Evolutionary conservation across 1,140 invertebrate species (phyloP).

Genomic region (Trichoplusia ni): DNA sequence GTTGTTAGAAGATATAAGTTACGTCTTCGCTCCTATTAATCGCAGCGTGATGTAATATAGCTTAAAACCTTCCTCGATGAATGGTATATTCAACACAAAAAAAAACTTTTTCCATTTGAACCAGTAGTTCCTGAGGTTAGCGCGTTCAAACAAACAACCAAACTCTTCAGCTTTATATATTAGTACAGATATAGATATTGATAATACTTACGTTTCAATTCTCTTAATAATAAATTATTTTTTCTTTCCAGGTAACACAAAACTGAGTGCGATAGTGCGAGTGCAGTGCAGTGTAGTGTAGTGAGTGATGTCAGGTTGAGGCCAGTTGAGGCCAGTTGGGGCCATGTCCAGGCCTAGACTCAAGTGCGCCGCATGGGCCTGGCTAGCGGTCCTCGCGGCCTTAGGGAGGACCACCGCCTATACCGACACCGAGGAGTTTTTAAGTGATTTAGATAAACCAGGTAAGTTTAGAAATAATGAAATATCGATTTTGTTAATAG

Average conservation of each 20-base stretch:
- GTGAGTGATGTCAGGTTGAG: conserved; percentile 32
- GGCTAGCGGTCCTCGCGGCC: conserved; percentile 59
- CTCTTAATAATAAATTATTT: neutral
- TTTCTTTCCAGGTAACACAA: conserved; percentile 37
- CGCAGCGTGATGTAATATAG: no score
- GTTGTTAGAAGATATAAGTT: no score
- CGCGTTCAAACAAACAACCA: no score
- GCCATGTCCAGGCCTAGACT: conserved; percentile 29
- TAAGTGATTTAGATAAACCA: conserved; percentile 75
- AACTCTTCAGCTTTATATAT: no score
- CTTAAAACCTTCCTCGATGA: no score
- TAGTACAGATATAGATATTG: no score
- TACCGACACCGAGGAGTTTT: conserved; percentile 72
- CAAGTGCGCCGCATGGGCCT: conserved; percentile 49
- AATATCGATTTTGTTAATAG: neutral
- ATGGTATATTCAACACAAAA: no score
- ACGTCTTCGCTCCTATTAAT: no score
- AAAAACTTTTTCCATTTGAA: no score
- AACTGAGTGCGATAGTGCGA: conserved; percentile 25
- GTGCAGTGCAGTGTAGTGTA: conserved; percentile 33
- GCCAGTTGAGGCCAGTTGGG: neutral
- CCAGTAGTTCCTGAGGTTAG: no score
- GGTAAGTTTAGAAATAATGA: conserved; percentile 40
- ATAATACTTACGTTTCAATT: no score
- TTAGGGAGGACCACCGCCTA: conserved; percentile 61